phyloP scores from a whole-genome alignment of 2,113 vertebrate species.

The Chionis minor region DNA sequence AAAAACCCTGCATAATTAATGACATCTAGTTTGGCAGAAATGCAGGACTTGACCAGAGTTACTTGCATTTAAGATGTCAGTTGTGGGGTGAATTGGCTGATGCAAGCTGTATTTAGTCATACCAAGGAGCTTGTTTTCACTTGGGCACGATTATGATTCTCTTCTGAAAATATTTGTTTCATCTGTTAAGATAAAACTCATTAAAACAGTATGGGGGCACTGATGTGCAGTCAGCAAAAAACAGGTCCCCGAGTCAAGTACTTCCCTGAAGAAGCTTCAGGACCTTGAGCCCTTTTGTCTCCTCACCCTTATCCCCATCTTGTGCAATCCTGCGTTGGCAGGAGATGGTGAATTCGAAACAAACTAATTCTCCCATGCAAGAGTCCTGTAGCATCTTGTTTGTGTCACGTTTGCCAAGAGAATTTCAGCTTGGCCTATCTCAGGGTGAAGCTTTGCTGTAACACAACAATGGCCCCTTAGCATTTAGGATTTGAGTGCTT shows the following conservation, averaged over 20 bases:
- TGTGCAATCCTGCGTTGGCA: constrained; percentile 15
- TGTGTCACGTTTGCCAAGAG: background rate
- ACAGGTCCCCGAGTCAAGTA: background rate
- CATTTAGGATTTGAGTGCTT: background rate
- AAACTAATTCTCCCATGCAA: background rate
- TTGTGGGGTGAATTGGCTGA: background rate
- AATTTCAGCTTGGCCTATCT: background rate
- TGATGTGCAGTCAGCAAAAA: background rate
- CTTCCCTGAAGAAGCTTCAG: background rate
- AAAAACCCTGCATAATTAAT: background rate
- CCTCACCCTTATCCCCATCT: background rate
- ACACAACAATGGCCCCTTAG: background rate
- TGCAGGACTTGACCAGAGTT: background rate
- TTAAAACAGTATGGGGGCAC: background rate
- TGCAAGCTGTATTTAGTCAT: background rate
- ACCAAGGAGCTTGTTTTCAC: background rate
- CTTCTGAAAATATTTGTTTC: background rate
- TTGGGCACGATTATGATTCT: background rate
- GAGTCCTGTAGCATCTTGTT: background rate
- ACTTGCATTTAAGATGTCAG: background rate
- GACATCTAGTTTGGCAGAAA: background rate
- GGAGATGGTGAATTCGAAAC: background rate
- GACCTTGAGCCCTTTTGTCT: background rate
- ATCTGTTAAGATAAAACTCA: background rate
- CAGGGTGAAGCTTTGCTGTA: background rate